Conservation (phyloP, 1,140 invertebrate species). For the Heliconius melpomene region DNA sequence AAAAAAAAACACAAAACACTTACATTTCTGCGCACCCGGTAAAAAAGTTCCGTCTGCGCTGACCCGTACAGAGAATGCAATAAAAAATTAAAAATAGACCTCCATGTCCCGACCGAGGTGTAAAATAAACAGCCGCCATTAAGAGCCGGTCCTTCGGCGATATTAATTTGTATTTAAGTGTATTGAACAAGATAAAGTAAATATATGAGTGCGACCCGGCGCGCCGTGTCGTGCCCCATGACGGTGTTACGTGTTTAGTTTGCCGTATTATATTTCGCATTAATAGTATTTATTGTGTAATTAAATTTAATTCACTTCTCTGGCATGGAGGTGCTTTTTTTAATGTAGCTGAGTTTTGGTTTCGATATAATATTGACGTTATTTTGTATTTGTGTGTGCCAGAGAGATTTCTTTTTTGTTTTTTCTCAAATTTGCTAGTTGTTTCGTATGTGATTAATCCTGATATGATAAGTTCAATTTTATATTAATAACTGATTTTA, state of each 20-base stretch:
- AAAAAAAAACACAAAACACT: too few species aligned
- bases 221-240: constrained; percentile 52
- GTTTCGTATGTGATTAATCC: not conserved
- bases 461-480: not conserved
- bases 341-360: not conserved
- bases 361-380: not conserved
- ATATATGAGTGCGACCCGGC: constrained; percentile 69
- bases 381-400: too few species aligned
- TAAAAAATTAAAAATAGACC: constrained; percentile 69
- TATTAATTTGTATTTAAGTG: constrained; percentile 82
- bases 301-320: constrained; percentile 7
- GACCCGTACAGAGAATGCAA: constrained; percentile 44
- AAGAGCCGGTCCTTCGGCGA: constrained; percentile 73
- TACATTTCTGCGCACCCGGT: not conserved
- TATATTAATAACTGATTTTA: too few species aligned
- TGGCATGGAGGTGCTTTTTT: not conserved
- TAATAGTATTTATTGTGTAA: constrained; percentile 5
- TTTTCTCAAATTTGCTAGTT: not conserved
- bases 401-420: too few species aligned
- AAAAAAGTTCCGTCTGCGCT: constrained; percentile 24
- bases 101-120: constrained; percentile 73
- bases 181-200: constrained; percentile 80
- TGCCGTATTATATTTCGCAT: constrained; percentile 11
- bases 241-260: constrained; percentile 56
- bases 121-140: constrained; percentile 79